A percentile compares a stretch with the other conserved stretches of the same genome.
phyloP scores from a whole-genome alignment of 2,797 vertebrate genomes.

The Aselliscus stoliczkanus region DNA sequence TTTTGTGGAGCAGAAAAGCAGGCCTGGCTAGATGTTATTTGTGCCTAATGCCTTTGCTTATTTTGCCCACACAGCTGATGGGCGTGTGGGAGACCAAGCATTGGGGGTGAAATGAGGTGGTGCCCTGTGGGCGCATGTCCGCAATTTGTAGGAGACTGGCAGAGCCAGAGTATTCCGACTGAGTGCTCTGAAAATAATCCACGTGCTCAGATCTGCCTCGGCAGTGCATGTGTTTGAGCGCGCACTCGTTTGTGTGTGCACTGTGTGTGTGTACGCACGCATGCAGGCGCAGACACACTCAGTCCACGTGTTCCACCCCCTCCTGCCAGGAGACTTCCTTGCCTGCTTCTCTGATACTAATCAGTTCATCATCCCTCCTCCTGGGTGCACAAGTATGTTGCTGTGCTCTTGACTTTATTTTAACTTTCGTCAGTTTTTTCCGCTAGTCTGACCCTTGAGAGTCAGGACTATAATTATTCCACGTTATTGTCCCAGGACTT shows the following conservation, averaged over 20 bases:
- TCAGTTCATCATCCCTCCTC: background rate
- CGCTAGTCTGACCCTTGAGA: background rate
- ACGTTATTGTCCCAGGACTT: background rate
- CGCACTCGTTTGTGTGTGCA: no score
- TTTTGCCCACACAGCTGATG: background rate
- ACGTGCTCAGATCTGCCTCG: background rate
- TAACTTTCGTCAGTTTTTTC: background rate
- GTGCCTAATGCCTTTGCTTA: background rate
- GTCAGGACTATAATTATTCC: background rate
- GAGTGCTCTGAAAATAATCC: background rate
- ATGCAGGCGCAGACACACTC: background rate
- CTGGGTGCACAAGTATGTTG: background rate
- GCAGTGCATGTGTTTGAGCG: no score
- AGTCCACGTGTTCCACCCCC: background rate
- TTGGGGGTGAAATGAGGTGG: background rate
- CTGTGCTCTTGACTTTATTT: background rate
- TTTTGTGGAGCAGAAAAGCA: background rate
- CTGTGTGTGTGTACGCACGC: accelerated
- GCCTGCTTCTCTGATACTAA: accelerated
- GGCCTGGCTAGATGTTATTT: background rate
- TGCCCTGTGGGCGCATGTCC: background rate
- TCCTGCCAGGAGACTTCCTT: background rate
- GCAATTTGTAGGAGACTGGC: background rate
- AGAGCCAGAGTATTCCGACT: background rate
- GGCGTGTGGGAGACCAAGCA: background rate